phyloP scores from a whole-genome alignment of 1,140 invertebrate species.

The Brachionus plicatilis region DNA sequence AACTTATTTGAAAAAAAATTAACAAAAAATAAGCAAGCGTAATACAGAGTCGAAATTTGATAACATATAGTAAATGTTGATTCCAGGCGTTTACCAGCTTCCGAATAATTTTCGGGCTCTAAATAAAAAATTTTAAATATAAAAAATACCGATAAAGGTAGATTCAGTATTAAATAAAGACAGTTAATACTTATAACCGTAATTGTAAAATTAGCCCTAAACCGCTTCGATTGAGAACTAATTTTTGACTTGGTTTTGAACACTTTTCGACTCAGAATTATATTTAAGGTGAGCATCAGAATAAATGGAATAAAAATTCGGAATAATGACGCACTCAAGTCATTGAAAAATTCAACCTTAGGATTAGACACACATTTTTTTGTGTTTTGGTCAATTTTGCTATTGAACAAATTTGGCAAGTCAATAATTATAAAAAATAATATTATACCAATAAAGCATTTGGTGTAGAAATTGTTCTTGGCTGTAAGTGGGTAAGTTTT shows the following conservation, averaged over 20 bases:
- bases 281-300: neutral
- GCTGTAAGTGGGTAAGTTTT: neutral
- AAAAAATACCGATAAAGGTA: constrained; percentile 11
- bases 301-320: constrained; percentile 19
- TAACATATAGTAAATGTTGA: neutral
- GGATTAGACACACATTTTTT: neutral
- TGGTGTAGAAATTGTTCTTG: neutral
- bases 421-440: neutral
- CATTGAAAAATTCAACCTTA: neutral
- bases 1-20: neutral
- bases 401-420: neutral
- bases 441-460: neutral
- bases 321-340: neutral
- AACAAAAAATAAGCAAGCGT: constrained; percentile 5
- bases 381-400: neutral
- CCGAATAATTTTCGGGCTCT: neutral
- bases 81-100: neutral
- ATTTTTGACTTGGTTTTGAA: neutral
- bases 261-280: neutral
- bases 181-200: neutral
- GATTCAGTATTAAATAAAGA: constrained; percentile 8
- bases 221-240: neutral
- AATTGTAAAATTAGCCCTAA: neutral
- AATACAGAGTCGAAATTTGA: neutral
- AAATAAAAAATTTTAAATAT: neutral